Conservation (phyloP, 2,888 invertebrate species). For the Eledone cirrhosa region DNA sequence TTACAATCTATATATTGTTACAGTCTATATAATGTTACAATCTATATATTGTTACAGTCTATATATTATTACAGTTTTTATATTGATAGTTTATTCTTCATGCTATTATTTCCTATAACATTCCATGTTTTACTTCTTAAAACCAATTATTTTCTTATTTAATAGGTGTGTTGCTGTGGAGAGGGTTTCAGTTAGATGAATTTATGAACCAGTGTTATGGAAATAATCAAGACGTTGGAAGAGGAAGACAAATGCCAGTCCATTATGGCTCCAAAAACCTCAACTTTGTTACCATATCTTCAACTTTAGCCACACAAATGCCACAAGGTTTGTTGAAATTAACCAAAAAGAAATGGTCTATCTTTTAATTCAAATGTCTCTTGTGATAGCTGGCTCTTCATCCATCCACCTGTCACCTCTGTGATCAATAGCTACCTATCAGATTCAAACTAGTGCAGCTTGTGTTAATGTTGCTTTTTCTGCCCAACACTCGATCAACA, state of each 20-base stretch:
- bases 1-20: no score
- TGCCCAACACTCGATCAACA: no score
- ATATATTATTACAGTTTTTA: no score
- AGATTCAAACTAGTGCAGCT: no score
- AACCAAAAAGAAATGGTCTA: background rate
- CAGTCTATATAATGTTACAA: no score
- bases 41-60: no score
- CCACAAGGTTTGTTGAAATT: slow-evolving; percentile 82
- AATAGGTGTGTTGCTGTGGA: slow-evolving; percentile 84
- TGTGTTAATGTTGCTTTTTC: no score
- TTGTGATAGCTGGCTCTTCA: no score
- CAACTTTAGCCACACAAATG: slow-evolving; percentile 95
- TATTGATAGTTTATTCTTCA: no score
- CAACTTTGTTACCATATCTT: slow-evolving; percentile 94
- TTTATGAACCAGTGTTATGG: slow-evolving; percentile 98
- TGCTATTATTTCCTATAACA: no score
- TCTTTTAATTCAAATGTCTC: background rate
- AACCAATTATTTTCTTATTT: background rate
- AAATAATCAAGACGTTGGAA: slow-evolving; percentile 83
- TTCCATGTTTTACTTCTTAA: background rate
- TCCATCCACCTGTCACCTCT: no score
- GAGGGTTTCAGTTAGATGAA: slow-evolving; percentile 84
- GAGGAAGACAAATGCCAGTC: slow-evolving; percentile 97
- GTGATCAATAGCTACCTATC: no score
- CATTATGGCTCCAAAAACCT: slow-evolving; percentile 90